Base-by-base conservation (phyloP, 1,140 invertebrate species). In the Episyrphus balteatus region DNA sequence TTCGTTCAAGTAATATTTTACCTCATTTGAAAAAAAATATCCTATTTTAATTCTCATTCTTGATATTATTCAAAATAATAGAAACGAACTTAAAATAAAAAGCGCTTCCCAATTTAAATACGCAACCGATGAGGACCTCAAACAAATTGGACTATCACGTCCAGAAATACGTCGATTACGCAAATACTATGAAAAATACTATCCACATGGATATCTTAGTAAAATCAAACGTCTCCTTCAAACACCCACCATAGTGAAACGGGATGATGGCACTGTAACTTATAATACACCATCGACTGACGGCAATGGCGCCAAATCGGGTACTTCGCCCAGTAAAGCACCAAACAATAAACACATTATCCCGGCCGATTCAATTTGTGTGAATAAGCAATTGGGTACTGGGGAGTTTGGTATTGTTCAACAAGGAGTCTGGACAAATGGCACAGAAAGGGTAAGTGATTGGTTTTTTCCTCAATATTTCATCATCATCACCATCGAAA, bases 401-500 rank as follows among this genome's bases (percentile, higher is more conserved):
- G 95, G 96, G 12, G 94, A 99, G 66, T 98, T 99, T 75, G 95
- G 95, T 9, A 84, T 93, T 8, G 95, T 98, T 0, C 93, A 96
- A 59, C 94, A 98, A 70, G 95, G 92, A 3, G 88, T 96, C 3
- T 98, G 94, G 94, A 93, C 90, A n/a, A 90, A 92, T 64, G 87
- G 88, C 53, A 89, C 88, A 44, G 86, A 93, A 68, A 78, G 90
- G 67, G 86, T 90, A 69, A 73, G 77, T 69, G 30, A 51, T 42
- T 45, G 14, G 17, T 26, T 26, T 26, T 26, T 26, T 26, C 8
- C 8, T 8, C 21, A 8, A 26, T 36, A 39, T 47, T 31, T 39
- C n/a, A 32, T 30, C 14, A 31, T 34, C 3, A 51, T 13, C 2
- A 31, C 39, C 31, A 12, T 39, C 13, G n/a, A n/a, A n/a, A 17